Evolutionary conservation across 2,888 invertebrate genomes (phyloP).

Genomic region (Chymomyza caudatula): DNA sequence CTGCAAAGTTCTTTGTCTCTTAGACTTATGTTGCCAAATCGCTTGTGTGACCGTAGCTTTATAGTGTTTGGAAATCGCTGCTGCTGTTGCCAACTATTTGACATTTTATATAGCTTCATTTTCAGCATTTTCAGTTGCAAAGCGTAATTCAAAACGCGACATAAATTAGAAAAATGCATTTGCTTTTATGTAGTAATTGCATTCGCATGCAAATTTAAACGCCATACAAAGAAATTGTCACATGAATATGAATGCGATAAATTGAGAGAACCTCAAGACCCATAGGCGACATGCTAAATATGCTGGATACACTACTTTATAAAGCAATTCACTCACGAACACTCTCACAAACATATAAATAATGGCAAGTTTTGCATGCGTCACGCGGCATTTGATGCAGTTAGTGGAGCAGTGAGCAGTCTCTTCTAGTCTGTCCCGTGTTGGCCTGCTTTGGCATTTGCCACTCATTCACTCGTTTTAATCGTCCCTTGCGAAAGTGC

Average conservation of each 20-base stretch:
- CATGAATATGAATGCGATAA: conserved; percentile 44
- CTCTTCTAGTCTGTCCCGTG: conserved; percentile 18
- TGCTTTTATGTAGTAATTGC: background rate
- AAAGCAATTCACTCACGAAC: background rate
- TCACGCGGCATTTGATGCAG: conserved; percentile 61
- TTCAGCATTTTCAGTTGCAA: background rate
- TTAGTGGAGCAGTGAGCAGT: conserved; percentile 33
- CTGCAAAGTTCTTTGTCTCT: too few species aligned
- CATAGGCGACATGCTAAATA: conserved; percentile 49
- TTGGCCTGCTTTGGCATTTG: conserved; percentile 43
- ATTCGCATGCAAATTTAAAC: conserved; percentile 31
- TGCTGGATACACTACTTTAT: too few species aligned
- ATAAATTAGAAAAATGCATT: conserved; percentile 40
- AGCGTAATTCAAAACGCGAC: conserved; percentile 38
- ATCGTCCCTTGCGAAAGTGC: conserved; percentile 42
- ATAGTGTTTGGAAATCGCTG: background rate
- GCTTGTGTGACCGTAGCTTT: background rate
- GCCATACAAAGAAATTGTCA: conserved; percentile 38
- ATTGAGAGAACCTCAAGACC: conserved; percentile 50
- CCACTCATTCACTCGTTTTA: conserved; percentile 34
- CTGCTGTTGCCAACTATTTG: conserved; percentile 4
- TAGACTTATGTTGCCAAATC: too few species aligned
- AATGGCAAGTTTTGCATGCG: conserved; percentile 56
- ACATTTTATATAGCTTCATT: background rate
- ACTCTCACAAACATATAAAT: conserved; percentile 10